Conservation (phyloP, 1,140 invertebrate genomes). For the Oreohelix idahoensis region DNA sequence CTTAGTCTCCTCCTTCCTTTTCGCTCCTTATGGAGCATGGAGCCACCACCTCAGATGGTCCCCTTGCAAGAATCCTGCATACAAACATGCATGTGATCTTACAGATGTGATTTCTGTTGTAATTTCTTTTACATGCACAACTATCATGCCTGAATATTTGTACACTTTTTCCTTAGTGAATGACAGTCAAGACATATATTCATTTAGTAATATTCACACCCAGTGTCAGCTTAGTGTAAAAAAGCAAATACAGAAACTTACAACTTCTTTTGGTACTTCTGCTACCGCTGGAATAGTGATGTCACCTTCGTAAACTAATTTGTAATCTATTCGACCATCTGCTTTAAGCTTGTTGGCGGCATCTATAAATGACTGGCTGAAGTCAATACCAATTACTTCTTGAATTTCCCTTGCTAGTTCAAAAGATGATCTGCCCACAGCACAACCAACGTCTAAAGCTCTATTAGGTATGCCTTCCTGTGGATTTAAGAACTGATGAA, state of each 20-base stretch:
- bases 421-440: conserved; percentile 71
- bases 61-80: no score
- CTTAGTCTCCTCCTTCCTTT: no score
- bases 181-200: no score
- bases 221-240: no score
- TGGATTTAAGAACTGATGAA: conserved; percentile 20
- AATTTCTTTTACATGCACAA: no score
- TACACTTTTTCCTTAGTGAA: no score
- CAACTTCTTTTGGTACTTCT: conserved; percentile 54
- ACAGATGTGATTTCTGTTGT: no score
- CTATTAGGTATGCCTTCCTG: conserved; percentile 56
- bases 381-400: conserved; percentile 71
- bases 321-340: conserved; percentile 55
- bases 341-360: conserved; percentile 67
- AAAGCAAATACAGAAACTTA: conserved; percentile 43
- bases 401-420: conserved; percentile 66
- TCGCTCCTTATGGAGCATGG: no score
- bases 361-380: conserved; percentile 70
- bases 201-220: no score
- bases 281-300: conserved; percentile 54
- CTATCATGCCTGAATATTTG: no score
- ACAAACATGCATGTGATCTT: no score
- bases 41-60: no score
- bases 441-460: conserved; percentile 72
- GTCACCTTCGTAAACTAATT: conserved; percentile 63